phyloP scores from a whole-genome alignment of 92 coral and sea anemone species.

The Epizoanthus illoricatus region DNA sequence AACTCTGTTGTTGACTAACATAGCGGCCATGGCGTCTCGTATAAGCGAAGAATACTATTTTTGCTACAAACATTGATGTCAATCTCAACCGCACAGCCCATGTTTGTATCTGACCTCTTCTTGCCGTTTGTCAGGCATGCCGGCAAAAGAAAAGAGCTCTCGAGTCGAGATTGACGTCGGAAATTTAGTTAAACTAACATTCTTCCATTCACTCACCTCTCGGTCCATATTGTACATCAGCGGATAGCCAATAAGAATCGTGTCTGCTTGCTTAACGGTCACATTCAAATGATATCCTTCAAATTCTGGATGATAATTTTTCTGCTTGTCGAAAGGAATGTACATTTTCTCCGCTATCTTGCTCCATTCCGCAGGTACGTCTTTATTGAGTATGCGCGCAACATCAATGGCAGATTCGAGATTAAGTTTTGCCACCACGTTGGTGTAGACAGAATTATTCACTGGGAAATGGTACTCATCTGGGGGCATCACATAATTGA shows the following conservation, averaged over 20 bases:
- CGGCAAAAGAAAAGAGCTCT: too few relatives aligned
- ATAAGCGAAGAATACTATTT: too few relatives aligned
- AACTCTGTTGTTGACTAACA: too few relatives aligned
- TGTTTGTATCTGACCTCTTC: too few relatives aligned
- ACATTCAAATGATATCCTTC: slow-evolving; percentile 58
- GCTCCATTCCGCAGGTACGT: slow-evolving; percentile 61
- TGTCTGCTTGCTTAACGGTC: slow-evolving; percentile 75
- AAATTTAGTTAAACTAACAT: too few relatives aligned
- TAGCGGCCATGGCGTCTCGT: too few relatives aligned
- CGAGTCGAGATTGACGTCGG: too few relatives aligned
- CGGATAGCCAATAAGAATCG: slow-evolving; percentile 71
- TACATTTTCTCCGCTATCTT: slow-evolving; percentile 69
- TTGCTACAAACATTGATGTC: too few relatives aligned
- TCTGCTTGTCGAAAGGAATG: slow-evolving; percentile 72
- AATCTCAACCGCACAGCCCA: too few relatives aligned
- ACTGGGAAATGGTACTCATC: slow-evolving; percentile 92
- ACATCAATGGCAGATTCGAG: slow-evolving; percentile 77
- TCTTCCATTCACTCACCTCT: slow-evolving; percentile 44
- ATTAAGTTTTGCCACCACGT: slow-evolving; percentile 83
- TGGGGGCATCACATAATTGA: slow-evolving; percentile 90
- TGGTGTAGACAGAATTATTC: slow-evolving; percentile 80
- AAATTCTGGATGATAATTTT: slow-evolving; percentile 70
- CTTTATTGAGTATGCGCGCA: slow-evolving; percentile 58
- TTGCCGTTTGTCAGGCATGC: too few relatives aligned
- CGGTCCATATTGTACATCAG: slow-evolving; percentile 75